These are phyloP conservation scores for Brevipalpus yothersi DNA, from an alignment of 1,140 invertebrate genomes.

Conservation along the genomic window DNA sequence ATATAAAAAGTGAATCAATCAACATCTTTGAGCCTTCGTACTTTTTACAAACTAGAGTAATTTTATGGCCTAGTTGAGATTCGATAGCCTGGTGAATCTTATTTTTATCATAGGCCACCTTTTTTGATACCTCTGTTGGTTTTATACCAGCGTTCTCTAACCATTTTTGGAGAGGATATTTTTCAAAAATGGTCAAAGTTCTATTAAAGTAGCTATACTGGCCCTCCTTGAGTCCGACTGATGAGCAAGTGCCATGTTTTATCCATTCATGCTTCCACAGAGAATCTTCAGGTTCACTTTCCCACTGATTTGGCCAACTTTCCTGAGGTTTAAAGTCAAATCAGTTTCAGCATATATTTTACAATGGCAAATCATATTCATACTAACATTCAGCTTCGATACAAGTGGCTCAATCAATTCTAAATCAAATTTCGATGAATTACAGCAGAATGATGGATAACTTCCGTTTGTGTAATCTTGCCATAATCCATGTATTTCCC, in stretches of 20 bases:
- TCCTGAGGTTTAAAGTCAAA: not conserved
- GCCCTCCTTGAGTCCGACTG: not conserved
- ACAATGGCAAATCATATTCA: not conserved
- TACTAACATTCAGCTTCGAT: not conserved
- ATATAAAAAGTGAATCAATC: no score
- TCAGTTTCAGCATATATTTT: not conserved
- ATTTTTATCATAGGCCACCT: not conserved
- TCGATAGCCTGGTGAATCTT: not conserved
- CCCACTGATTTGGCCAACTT: conserved; percentile 8
- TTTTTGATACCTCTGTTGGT: not conserved
- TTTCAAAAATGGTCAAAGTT: not conserved
- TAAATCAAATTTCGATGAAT: not conserved
- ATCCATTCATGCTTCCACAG: conserved; percentile 12
- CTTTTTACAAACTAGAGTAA: not conserved
- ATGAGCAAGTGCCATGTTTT: conserved; percentile 12
- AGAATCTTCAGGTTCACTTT: conserved; percentile 2
- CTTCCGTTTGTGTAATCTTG: not conserved
- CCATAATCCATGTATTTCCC: not conserved
- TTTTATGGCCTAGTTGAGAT: not conserved
- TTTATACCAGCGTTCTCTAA: not conserved
- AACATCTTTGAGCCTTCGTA: no score
- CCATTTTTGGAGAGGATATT: not conserved
- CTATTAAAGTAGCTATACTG: not conserved
- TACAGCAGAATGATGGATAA: not conserved
- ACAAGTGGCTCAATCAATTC: not conserved